Conservation (phyloP, 2,797 vertebrate species). For the Tinamus major region DNA sequence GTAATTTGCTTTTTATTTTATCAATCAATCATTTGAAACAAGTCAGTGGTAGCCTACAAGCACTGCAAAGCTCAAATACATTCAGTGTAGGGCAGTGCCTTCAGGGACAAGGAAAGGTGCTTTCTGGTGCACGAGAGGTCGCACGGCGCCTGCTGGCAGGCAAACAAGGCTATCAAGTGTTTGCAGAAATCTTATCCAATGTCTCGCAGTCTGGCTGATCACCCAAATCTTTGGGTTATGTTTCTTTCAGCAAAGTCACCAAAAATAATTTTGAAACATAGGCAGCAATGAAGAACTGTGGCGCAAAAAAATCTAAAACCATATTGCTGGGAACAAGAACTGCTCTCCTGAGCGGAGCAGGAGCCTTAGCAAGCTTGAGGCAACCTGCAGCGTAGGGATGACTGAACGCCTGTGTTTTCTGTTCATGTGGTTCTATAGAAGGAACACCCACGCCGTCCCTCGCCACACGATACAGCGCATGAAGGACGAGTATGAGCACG, state of each 20-base stretch:
- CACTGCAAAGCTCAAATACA: not conserved
- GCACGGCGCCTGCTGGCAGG: too few species aligned
- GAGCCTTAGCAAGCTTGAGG: not conserved
- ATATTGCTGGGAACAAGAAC: not conserved
- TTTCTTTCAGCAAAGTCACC: not conserved
- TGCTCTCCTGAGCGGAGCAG: accelerated
- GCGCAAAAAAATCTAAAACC: not conserved
- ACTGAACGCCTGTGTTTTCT: slow-evolving; percentile 43
- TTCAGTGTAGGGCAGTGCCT: not conserved
- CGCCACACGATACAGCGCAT: slow-evolving; percentile 81
- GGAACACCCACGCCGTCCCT: slow-evolving; percentile 80
- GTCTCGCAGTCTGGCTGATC: not conserved
- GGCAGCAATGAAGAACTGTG: not conserved
- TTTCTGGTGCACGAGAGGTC: not conserved
- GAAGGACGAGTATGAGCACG: slow-evolving; percentile 81
- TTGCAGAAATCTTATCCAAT: not conserved
- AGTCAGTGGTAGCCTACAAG: not conserved
- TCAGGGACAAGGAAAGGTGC: not conserved
- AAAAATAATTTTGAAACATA: not conserved
- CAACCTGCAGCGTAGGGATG: not conserved
- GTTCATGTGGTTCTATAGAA: slow-evolving; percentile 64
- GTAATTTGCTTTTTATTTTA: not conserved
- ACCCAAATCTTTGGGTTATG: not conserved
- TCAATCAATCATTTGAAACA: not conserved
- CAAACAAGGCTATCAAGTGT: not conserved